Percentiles rank a stretch among this genome's conserved stretches.
Evolutionary conservation across 1,140 invertebrate genomes (phyloP).

Genomic region (Myzus persicae): DNA sequence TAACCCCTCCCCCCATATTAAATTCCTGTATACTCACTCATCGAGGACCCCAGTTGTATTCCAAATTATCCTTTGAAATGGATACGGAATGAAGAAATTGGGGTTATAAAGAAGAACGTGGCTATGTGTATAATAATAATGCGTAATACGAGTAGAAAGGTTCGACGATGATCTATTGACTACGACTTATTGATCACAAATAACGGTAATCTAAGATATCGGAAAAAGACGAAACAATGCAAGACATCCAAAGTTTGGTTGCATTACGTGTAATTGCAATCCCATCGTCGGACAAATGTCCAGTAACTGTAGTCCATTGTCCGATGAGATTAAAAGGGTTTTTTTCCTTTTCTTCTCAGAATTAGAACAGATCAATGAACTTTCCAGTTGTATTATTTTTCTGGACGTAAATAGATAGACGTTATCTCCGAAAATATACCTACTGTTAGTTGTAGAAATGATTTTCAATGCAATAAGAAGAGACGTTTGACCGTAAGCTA

Average conservation of each 20-base stretch:
- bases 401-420: background rate
- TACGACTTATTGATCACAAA: background rate
- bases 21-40: too few relatives aligned
- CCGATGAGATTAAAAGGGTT: background rate
- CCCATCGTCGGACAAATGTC: background rate
- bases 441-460: background rate
- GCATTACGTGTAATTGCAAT: background rate
- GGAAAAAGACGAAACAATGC: background rate
- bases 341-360: background rate
- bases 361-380: background rate
- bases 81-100: background rate
- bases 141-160: background rate
- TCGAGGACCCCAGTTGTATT: too few relatives aligned
- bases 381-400: background rate
- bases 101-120: background rate
- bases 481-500: background rate
- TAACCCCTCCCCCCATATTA: too few relatives aligned
- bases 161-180: background rate
- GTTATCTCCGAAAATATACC: background rate
- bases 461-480: background rate
- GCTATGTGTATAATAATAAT: background rate
- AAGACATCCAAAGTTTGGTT: background rate
- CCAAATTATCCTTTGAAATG: background rate
- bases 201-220: background rate
- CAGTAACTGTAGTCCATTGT: background rate